Evolutionary conservation across 2,113 vertebrate genomes (phyloP).

Genomic region (Muntiacus reevesi): DNA sequence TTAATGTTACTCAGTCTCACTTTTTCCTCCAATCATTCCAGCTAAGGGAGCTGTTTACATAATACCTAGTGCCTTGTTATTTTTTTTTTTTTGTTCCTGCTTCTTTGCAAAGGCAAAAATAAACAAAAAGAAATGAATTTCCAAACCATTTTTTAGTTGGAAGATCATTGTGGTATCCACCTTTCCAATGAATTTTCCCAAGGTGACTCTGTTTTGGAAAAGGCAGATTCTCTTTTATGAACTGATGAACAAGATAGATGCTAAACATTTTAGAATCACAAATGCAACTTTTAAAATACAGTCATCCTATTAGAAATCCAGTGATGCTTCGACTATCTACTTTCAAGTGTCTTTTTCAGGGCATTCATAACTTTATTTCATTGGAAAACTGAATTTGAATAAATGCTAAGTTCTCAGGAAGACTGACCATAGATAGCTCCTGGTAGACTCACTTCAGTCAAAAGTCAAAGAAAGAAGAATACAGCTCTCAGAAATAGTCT

Average conservation of each 20-base stretch:
- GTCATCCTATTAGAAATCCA: background rate
- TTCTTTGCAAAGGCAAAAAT: background rate
- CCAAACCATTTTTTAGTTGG: background rate
- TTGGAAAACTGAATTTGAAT: background rate
- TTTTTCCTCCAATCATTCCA: conserved; percentile 48
- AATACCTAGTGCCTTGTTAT: conserved; percentile 40
- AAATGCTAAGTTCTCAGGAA: background rate
- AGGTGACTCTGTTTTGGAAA: background rate
- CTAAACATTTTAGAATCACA: background rate
- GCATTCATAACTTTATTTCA: background rate
- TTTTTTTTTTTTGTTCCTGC: conserved; percentile 58
- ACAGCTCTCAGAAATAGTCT: background rate
- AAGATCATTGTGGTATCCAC: background rate
- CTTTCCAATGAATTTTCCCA: background rate
- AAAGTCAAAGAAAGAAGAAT: background rate
- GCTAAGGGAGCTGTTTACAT: conserved; percentile 67
- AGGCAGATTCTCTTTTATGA: background rate
- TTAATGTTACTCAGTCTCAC: conserved; percentile 56
- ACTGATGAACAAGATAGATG: background rate
- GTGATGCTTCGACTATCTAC: background rate
- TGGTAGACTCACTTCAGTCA: background rate
- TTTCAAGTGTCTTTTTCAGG: background rate
- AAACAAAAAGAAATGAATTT: conserved; percentile 14
- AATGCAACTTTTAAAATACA: background rate
- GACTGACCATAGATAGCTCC: background rate